A percentile compares a stretch with the other conserved stretches of the same genome.
phyloP scores from a whole-genome alignment of 2,888 invertebrate genomes.

The Mylabris sibirica region DNA sequence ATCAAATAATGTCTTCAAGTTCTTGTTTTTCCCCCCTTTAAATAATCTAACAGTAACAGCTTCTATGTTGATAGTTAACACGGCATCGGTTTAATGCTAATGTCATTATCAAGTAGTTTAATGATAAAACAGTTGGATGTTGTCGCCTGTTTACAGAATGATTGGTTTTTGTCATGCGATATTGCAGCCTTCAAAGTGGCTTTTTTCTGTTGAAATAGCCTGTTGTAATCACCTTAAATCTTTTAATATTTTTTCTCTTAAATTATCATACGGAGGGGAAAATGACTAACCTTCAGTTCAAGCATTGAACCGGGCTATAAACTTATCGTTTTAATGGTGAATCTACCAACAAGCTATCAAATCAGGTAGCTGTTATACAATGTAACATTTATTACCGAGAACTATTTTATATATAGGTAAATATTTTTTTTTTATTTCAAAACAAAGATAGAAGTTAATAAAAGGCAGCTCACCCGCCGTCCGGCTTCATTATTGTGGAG shows the following conservation, averaged over 20 bases:
- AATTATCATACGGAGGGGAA: background rate
- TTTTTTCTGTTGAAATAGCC: background rate
- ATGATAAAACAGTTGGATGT: slow-evolving; percentile 2
- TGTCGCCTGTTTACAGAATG: slow-evolving; percentile 1
- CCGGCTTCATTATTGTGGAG: slow-evolving; percentile 98
- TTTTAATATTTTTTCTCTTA: background rate
- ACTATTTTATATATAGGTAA: background rate
- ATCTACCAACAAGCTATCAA: slow-evolving; percentile 9
- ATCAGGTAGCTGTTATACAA: slow-evolving; percentile 11
- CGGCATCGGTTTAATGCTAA: slow-evolving; percentile 3
- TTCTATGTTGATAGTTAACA: background rate
- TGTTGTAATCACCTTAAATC: slow-evolving; percentile 10
- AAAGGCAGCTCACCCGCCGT: slow-evolving; percentile 78
- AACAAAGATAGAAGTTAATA: background rate
- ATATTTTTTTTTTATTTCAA: background rate
- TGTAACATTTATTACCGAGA: slow-evolving; percentile 12
- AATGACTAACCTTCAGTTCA: slow-evolving; percentile 5
- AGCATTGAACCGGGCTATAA: slow-evolving; percentile 7
- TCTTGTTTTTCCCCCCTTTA: background rate
- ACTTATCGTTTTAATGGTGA: slow-evolving; percentile 9
- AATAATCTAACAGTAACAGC: background rate
- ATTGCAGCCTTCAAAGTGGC: background rate
- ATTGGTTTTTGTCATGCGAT: slow-evolving; percentile 12
- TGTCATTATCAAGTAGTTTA: slow-evolving; percentile 8
- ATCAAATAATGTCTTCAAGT: background rate